Evolutionary conservation across 2,888 invertebrate species (phyloP).

Genomic region (Nemotelus nigrinus): DNA sequence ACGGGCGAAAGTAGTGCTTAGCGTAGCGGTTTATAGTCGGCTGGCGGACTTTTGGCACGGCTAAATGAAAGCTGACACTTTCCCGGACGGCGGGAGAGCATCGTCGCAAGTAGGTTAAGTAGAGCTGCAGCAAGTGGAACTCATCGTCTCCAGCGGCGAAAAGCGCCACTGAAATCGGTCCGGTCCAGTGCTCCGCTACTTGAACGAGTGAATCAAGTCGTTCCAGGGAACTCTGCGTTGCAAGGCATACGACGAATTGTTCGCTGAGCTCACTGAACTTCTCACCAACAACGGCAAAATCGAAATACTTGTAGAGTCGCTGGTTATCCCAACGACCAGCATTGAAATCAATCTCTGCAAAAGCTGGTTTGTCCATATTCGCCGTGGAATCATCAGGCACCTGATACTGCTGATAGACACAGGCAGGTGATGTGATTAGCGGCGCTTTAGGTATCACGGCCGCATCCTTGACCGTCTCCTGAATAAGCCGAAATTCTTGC

Average conservation of each 20-base stretch:
- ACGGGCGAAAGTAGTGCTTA: slow-evolving; percentile 55
- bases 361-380: slow-evolving; percentile 60
- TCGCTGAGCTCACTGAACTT: slow-evolving; percentile 71
- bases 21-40: slow-evolving; percentile 54
- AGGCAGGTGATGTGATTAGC: slow-evolving; percentile 50
- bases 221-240: slow-evolving; percentile 88
- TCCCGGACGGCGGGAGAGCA: slow-evolving; percentile 79
- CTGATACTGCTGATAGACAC: slow-evolving; percentile 56
- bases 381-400: background rate
- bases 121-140: slow-evolving; percentile 76
- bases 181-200: slow-evolving; percentile 84
- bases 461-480: slow-evolving; percentile 49
- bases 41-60: slow-evolving; percentile 72
- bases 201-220: slow-evolving; percentile 80
- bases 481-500: slow-evolving; percentile 43
- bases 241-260: slow-evolving; percentile 75
- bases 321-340: slow-evolving; percentile 81
- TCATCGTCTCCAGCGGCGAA: slow-evolving; percentile 84
- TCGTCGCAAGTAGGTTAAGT: slow-evolving; percentile 77
- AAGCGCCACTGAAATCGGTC: slow-evolving; percentile 84
- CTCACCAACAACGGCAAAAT: slow-evolving; percentile 76
- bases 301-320: slow-evolving; percentile 76
- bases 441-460: slow-evolving; percentile 52
- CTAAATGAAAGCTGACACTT: slow-evolving; percentile 79
- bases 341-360: slow-evolving; percentile 71